Base-by-base conservation (phyloP, 2,113 vertebrate genomes). In the Zingel zingel region DNA sequence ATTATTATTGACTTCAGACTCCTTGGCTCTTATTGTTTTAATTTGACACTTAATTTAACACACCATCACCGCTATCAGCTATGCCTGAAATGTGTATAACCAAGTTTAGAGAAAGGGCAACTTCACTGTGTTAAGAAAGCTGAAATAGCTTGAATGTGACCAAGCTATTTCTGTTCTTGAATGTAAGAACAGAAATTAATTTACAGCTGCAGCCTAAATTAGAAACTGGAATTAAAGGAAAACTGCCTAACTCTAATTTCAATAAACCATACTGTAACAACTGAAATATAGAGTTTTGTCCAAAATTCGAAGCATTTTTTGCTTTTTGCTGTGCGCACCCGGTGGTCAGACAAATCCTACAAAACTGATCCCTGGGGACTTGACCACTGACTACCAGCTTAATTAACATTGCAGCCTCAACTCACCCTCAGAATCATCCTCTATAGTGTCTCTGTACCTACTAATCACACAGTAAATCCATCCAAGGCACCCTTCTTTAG, bases 171-270 rank as follows among this genome's bases (percentile, higher is more conserved):
- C n/a, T n/a, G n/a, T n/a, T n/a, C n/a, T n/a, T n/a, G n/a, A n/a
- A n/a, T n/a, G n/a, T n/a, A n/a, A 3, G 21, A 39, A 45, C 12
- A 27, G 18, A 43, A 64, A 73, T 45, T 74, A 2, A 74, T 54
- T 67, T 21, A 96, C 95, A 95, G 65, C 93, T 94, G 84, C 90
- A 91, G 79, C 16, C 87, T 67, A 96, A 88, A 77, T 91, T 90
- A 83, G 65, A 96, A 92, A 7, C 86, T 89, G 86, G 95, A 85
- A 0, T 96, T 85, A 77, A 96, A 93, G 21, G 94, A 95, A 97
- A 95, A 84, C 95, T 96, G 66, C 95, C 95, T 79, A 91, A 92
- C 88, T 96, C 94, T 3, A 95, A 80, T 95, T 36, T 62, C 96
- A 30, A 56, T 39, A 85, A 84, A 92, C 18, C n/a, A n/a, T 4